Evolutionary conservation across 2,888 invertebrate genomes (phyloP), one percentile per base, ranked within the genome.

Genomic region (Brenthis hecate): DNA sequence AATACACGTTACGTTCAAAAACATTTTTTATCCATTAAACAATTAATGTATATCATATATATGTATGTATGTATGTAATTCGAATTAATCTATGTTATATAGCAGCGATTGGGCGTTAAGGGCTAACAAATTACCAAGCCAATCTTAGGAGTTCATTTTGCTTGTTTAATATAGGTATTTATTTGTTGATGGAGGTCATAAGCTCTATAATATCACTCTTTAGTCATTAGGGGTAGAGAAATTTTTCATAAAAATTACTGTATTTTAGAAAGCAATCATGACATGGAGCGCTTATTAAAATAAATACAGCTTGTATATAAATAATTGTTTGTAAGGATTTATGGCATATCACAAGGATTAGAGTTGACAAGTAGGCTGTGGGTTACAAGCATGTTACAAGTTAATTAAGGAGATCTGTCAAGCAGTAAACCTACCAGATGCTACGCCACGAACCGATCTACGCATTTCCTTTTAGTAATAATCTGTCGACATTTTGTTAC

Each of bases 401-500:
- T 86, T 86, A 86, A 87, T 88, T 86, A 86, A 85, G 82, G 76
- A 73, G 80, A 82, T 80, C 81, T 79, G 81, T 84, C 81, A 80
- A 76, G 77, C 77, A 82, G 81, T 76, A 67, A 67, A 78, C 77
- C 71, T 73, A 23, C 58, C 69, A 73, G 71, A 71, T 69, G 72
- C 53, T 66, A 57, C 58, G 14, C 16, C 50, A 28, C 66, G 6
- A 55, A 56, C 62, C 55, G 56, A 67, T 67, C 56, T 56, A 62
- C 60, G 50, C 60, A 32, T 60, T 50, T 50, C 50, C 28, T 50
- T 48, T 28, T 3, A 50, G 28, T 16, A 60, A 48, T 60, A 60
- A 60, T 60, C 60, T 50, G 5, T n/a, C 48, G 60, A 32, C 14
- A 28, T 3, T 60, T 50, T 60, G 28, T 60, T n/a, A 28, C 48